These are phyloP conservation scores for Urocolius indicus DNA, from an alignment of 2,113 vertebrate genomes.

Conservation along the genomic window DNA sequence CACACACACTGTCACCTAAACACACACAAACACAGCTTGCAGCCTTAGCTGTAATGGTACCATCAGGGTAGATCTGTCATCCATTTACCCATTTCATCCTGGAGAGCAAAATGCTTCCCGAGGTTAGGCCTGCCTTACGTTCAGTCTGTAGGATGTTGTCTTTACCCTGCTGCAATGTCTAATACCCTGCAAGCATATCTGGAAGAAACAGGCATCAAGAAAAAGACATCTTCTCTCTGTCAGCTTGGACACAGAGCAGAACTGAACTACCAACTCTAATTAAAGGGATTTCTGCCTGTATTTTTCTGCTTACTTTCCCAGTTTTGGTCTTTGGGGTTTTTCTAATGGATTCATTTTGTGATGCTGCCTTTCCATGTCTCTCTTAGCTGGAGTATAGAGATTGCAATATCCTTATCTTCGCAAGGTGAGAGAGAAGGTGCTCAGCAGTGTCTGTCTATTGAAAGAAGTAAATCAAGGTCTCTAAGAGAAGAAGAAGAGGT, in stretches of 20 bases:
- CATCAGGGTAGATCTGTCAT: background rate
- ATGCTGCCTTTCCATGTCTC: background rate
- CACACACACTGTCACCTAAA: background rate
- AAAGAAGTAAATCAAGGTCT: background rate
- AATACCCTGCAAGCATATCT: background rate
- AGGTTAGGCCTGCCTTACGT: background rate
- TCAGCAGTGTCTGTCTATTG: background rate
- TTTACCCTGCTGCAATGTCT: background rate
- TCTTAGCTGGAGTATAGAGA: background rate
- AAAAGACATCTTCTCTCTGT: background rate
- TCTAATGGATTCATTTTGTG: background rate
- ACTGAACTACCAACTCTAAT: background rate
- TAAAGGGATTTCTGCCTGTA: background rate
- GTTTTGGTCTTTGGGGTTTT: background rate
- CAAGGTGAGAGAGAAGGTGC: background rate
- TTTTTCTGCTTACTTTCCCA: background rate
- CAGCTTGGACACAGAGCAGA: background rate
- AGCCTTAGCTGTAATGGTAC: background rate
- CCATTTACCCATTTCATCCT: background rate
- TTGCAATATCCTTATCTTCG: background rate
- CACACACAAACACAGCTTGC: background rate
- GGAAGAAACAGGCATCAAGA: background rate
- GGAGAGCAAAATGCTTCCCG: background rate
- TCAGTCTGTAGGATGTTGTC: background rate
- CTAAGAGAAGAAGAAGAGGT: background rate